A percentile compares a stretch with the other conserved stretches of the same genome.
phyloP scores from a whole-genome alignment of 2,113 vertebrate species.

The Sceloporus tristichus region DNA sequence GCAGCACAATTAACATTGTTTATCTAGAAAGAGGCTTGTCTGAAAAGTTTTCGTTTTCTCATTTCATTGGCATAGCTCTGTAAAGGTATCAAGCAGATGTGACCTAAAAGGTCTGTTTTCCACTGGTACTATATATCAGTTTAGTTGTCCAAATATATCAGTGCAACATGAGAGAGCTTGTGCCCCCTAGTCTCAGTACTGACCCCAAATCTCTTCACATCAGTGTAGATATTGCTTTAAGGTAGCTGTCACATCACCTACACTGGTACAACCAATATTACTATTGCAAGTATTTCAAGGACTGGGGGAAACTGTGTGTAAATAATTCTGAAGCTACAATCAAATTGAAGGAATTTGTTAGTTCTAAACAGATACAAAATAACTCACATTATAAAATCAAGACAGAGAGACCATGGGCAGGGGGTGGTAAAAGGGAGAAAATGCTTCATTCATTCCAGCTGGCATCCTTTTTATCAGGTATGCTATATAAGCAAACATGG shows the following conservation, averaged over 20 bases:
- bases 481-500: constrained; percentile 55
- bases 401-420: background rate
- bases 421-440: constrained; percentile 2
- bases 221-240: background rate
- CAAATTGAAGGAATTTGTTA: background rate
- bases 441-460: constrained; percentile 19
- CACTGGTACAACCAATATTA: background rate
- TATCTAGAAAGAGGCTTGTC: background rate
- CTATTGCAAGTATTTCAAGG: background rate
- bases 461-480: constrained; percentile 64
- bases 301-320: background rate
- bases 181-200: background rate
- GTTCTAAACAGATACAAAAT: constrained; percentile 14
- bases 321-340: background rate
- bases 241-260: background rate
- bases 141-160: background rate
- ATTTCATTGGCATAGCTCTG: background rate
- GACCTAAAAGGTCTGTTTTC: background rate
- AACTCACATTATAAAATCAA: constrained; percentile 35
- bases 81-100: background rate
- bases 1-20: background rate
- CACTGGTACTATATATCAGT: background rate
- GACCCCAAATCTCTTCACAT: background rate
- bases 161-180: background rate
- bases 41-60: background rate